phyloP scores from a whole-genome alignment of 2,888 invertebrate species.

The Nematopogon swammerdamellus region DNA sequence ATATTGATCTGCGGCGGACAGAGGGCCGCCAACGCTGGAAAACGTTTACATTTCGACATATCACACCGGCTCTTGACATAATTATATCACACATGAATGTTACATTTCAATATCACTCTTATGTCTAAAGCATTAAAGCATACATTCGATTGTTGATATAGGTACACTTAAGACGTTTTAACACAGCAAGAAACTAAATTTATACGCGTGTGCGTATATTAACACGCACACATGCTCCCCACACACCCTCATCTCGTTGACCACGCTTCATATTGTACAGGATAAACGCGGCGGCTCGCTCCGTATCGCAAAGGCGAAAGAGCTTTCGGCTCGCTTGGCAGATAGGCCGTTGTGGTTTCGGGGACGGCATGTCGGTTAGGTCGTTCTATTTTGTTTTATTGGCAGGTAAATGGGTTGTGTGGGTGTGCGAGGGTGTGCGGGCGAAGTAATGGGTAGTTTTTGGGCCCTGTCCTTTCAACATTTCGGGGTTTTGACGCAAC shows the following conservation, averaged over 20 bases:
- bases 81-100: no score
- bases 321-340: not conserved
- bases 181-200: no score
- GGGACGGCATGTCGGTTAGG: slow-evolving; percentile 6
- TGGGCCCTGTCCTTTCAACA: slow-evolving; percentile 12
- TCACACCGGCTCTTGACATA: slow-evolving; percentile 23
- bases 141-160: no score
- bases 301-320: not conserved
- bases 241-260: no score
- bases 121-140: no score
- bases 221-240: not conserved
- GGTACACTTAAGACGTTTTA: no score
- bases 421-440: slow-evolving; percentile 9
- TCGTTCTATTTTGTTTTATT: slow-evolving; percentile 6
- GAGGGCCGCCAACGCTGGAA: slow-evolving; percentile 26
- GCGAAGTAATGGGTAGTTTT: slow-evolving; percentile 11
- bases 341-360: slow-evolving; percentile 3
- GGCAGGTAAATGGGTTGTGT: slow-evolving; percentile 13
- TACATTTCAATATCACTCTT: no score
- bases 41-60: slow-evolving; percentile 55
- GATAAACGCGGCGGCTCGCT: not conserved
- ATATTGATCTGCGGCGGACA: slow-evolving; percentile 51
- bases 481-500: slow-evolving; percentile 12
- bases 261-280: slow-evolving; percentile 6
- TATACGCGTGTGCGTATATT: no score